Conservation (phyloP, 2,797 vertebrate species). For the Oryzias dopingdopingensis region DNA sequence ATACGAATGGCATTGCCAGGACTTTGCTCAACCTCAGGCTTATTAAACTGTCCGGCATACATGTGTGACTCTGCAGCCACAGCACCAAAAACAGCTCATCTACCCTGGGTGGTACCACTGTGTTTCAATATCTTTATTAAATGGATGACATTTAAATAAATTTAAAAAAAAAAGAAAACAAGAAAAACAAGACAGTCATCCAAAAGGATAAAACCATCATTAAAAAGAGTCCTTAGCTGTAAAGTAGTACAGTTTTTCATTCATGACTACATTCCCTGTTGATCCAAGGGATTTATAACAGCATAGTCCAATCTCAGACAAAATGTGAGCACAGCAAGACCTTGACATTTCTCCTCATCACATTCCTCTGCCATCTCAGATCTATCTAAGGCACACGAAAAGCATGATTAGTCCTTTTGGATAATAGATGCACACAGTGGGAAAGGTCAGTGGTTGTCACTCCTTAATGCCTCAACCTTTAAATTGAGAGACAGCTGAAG, state of each 20-base stretch:
- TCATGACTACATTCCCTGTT: slow-evolving; percentile 25
- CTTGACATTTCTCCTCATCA: slow-evolving; percentile 69
- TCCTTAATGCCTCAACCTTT: slow-evolving; percentile 76
- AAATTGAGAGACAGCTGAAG: slow-evolving; percentile 44
- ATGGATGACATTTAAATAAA: neutral
- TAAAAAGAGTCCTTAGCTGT: too few relatives aligned
- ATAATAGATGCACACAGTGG: slow-evolving; percentile 67
- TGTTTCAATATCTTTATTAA: neutral
- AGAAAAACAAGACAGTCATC: too few relatives aligned
- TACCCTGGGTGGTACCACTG: slow-evolving; percentile 6
- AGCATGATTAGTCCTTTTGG: slow-evolving; percentile 67
- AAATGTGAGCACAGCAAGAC: slow-evolving; percentile 57
- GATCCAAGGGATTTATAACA: slow-evolving; percentile 46
- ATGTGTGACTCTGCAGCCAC: slow-evolving; percentile 21
- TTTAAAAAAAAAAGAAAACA: too few relatives aligned
- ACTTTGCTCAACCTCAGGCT: slow-evolving; percentile 37
- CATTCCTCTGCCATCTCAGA: slow-evolving; percentile 55
- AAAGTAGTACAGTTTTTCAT: slow-evolving; percentile 13
- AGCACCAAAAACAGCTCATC: slow-evolving; percentile 15
- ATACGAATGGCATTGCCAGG: slow-evolving; percentile 40
- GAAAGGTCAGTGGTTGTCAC: slow-evolving; percentile 74
- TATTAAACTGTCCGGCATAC: slow-evolving; percentile 33
- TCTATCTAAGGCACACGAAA: slow-evolving; percentile 59
- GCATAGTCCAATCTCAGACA: slow-evolving; percentile 35
- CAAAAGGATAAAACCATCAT: too few relatives aligned